phyloP scores from a whole-genome alignment of 2,113 vertebrate genomes.

The Triplophysa rosa region DNA sequence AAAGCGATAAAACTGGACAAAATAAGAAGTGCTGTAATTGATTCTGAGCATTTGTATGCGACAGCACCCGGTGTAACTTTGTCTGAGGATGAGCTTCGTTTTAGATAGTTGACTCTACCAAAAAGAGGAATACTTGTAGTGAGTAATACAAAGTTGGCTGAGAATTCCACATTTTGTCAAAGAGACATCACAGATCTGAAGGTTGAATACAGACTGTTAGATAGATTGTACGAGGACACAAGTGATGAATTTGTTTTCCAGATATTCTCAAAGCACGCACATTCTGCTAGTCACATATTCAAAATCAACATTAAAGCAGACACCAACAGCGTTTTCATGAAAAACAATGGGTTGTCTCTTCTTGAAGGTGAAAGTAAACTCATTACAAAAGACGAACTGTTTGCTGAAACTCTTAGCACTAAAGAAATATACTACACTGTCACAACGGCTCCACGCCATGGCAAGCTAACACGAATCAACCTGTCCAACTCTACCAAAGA shows the following conservation, averaged over 20 bases:
- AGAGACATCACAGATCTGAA: constrained; percentile 74
- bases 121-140: constrained; percentile 81
- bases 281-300: constrained; percentile 79
- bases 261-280: constrained; percentile 80
- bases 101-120: constrained; percentile 78
- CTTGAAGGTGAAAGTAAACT: constrained; percentile 85
- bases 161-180: constrained; percentile 83
- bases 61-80: constrained; percentile 66
- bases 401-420: constrained; percentile 78
- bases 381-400: constrained; percentile 80
- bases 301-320: constrained; percentile 81
- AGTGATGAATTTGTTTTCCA: constrained; percentile 82
- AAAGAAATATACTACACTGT: constrained; percentile 80
- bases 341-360: constrained; percentile 78
- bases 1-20: constrained; percentile 77
- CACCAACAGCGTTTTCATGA: constrained; percentile 76
- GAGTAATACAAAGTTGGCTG: constrained; percentile 70
- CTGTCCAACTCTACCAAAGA: constrained; percentile 74
- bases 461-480: constrained; percentile 77
- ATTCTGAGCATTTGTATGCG: constrained; percentile 76
- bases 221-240: constrained; percentile 71
- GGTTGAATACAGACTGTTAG: constrained; percentile 79
- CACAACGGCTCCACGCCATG: constrained; percentile 76
- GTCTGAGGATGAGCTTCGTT: constrained; percentile 76
- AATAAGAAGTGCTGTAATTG: constrained; percentile 73